A percentile compares a stretch with the other conserved stretches of the same genome.
Conservation (phyloP, 2,888 invertebrate species). For the Neocrepidodera transversa region DNA sequence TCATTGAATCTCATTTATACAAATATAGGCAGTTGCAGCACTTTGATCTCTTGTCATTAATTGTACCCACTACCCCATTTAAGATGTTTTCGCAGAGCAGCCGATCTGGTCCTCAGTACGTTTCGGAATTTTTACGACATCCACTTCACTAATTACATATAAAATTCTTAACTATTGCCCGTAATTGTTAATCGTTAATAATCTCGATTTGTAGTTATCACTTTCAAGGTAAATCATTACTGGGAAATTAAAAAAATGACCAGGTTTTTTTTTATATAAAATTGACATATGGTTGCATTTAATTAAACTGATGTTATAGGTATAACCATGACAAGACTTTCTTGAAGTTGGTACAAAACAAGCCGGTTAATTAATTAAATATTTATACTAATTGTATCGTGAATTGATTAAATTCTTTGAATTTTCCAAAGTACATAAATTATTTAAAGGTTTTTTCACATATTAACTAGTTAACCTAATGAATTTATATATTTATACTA, state of each 20-base stretch:
- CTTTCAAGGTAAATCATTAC: slow-evolving; percentile 29
- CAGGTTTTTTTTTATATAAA: too few relatives aligned
- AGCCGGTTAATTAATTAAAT: too few relatives aligned
- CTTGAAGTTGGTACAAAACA: too few relatives aligned
- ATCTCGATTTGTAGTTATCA: slow-evolving; percentile 26
- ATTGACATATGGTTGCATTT: too few relatives aligned
- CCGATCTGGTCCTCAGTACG: slow-evolving; percentile 31
- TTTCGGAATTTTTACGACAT: slow-evolving; percentile 38
- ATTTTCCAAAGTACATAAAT: too few relatives aligned
- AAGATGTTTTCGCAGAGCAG: slow-evolving; percentile 33
- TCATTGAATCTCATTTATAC: slow-evolving; percentile 56
- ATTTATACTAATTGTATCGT: too few relatives aligned
- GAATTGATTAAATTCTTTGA: too few relatives aligned
- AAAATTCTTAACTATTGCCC: slow-evolving; percentile 24
- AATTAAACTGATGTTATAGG: too few relatives aligned
- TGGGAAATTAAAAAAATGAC: slow-evolving; percentile 7
- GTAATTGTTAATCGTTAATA: slow-evolving; percentile 17
- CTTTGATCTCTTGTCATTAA: slow-evolving; percentile 46
- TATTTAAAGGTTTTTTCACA: too few relatives aligned
- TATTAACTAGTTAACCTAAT: too few relatives aligned
- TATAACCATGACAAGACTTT: too few relatives aligned
- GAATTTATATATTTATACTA: too few relatives aligned
- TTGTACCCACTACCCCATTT: slow-evolving; percentile 43
- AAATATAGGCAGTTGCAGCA: slow-evolving; percentile 53
- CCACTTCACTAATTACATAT: slow-evolving; percentile 29